Base-by-base conservation (phyloP, 2,113 vertebrate genomes). In the Grammomys dolichurus region DNA sequence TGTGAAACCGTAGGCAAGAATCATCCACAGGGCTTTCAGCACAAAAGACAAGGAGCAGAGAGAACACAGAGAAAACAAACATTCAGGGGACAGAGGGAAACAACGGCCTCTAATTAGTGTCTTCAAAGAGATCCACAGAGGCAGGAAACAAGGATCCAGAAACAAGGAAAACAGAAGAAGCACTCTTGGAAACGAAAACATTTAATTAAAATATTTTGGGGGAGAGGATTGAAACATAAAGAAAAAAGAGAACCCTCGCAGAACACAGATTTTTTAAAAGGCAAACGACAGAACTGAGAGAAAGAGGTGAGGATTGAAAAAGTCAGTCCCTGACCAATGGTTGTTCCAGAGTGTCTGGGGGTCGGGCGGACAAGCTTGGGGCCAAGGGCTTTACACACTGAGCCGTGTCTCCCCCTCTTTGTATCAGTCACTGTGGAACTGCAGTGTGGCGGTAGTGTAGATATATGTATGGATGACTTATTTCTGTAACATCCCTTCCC, bases 141-240 rank as follows among this genome's bases (percentile, higher is more conserved):
- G 43, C 16, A 40, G 70, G 33, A 40, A 40, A 40, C 40, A 40
- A 40, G n/a, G 48, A 40, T 54, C 22, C 33, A 31, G 2, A 54
- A 84, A 82, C 69, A 1, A 24, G 11, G 33, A 65, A 75, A 94
- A 85, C 58, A 46, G 65, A 92, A 94, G 72, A n/a, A 54, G 31
- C 82, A 19, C 10, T 78, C 87, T 86, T 28, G 51, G 82, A 91
- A 58, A 92, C 24, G 65, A 60, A 89, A 75, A 31, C 33, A 69
- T 72, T 82, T 78, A 54, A 96, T 92, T 69, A 84, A 54, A 40
- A 16, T 36, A 69, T 72, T 92, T 94, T 40, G 54, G n/a, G 13
- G 51, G 70, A 93, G 60, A 95, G 28, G 54, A 63, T 4, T 90
- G 36, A 75, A 88, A 94, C 73, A 91, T 72, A 91, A 77, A 77